Conservation (phyloP, 64 coral and sea anemone species). For the Trachythela sp. region DNA sequence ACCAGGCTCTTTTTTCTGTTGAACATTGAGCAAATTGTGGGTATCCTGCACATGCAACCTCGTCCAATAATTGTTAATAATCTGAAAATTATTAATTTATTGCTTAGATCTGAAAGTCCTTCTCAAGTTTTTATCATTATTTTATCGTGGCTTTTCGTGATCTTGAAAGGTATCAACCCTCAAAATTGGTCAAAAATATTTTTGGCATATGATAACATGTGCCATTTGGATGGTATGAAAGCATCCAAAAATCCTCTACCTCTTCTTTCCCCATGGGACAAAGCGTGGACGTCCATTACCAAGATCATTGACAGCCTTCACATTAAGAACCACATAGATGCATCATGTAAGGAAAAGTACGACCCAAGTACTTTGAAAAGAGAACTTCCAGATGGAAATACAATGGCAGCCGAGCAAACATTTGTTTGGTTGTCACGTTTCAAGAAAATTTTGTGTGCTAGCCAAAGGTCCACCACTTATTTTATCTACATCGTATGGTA, state of each 20-base stretch:
- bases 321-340: neutral
- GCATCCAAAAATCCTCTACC: neutral
- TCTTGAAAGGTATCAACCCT: neutral
- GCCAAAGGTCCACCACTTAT: neutral
- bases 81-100: neutral
- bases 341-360: neutral
- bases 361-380: neutral
- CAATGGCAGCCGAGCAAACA: slow-evolving; percentile 29
- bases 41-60: no score
- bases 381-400: neutral
- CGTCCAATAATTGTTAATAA: no score
- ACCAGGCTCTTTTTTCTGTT: no score
- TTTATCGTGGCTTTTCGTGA: neutral
- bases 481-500: slow-evolving; percentile 31
- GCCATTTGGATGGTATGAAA: slow-evolving; percentile 25
- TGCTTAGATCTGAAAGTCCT: slow-evolving; percentile 11
- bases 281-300: neutral
- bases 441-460: slow-evolving; percentile 34
- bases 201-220: slow-evolving; percentile 26
- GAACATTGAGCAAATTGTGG: no score
- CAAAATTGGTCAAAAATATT: neutral
- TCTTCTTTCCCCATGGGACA: neutral
- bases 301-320: slow-evolving; percentile 31
- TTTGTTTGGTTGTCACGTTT: slow-evolving; percentile 17
- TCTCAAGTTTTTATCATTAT: slow-evolving; percentile 9